Percentiles rank a stretch among this genome's conserved stretches.
Conservation (phyloP, 2,797 vertebrate species). For the Ptychobarbus kaznakovi region DNA sequence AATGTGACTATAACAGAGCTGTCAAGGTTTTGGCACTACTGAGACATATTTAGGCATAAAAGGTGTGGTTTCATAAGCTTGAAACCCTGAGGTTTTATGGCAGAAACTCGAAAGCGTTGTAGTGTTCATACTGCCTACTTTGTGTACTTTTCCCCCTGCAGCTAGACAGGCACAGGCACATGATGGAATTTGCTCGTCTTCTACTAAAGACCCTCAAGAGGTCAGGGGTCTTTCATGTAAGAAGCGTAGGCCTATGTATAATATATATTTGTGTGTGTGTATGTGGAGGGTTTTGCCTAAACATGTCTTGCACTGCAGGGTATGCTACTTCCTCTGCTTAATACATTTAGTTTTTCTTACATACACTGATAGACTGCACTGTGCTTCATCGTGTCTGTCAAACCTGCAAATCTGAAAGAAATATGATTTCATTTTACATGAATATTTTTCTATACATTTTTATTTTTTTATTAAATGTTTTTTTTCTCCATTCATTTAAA, state of each 20-base stretch:
- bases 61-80: not conserved
- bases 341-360: not conserved
- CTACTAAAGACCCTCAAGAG: not conserved
- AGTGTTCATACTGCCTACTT: slow-evolving; percentile 9
- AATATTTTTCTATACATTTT: too few relatives aligned
- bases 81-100: slow-evolving; percentile 4
- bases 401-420: not conserved
- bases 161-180: slow-evolving; percentile 9
- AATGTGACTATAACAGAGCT: not conserved
- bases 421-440: too few relatives aligned
- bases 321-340: not conserved
- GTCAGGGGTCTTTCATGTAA: not conserved
- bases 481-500: too few relatives aligned
- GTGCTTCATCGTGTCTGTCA: not conserved
- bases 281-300: not conserved
- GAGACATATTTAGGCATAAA: not conserved
- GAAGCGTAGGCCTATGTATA: not conserved
- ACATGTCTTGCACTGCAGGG: slow-evolving; percentile 15
- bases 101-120: not conserved
- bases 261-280: not conserved
- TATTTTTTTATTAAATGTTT: too few relatives aligned
- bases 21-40: not conserved
- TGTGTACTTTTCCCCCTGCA: slow-evolving; percentile 13
- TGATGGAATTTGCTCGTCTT: not conserved
- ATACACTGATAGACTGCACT: not conserved